These are phyloP conservation scores for Erpetoichthys calabaricus DNA, from an alignment of 2,797 vertebrate genomes.

Conservation along the genomic window DNA sequence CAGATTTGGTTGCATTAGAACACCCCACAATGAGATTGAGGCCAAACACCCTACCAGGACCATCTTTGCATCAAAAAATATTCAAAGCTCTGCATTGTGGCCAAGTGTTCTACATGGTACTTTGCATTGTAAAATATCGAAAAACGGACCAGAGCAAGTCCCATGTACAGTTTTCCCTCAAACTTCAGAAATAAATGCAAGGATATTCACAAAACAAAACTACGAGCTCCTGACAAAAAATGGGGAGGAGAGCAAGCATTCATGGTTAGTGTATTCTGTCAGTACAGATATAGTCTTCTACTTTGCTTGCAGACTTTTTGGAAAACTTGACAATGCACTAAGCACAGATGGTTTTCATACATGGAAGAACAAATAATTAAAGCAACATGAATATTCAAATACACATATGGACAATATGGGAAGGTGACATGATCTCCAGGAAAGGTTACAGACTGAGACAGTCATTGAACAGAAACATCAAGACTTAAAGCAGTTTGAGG, in stretches of 20 bases:
- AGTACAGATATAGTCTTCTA: conserved; percentile 12
- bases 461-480: conserved; percentile 12
- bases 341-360: conserved; percentile 7
- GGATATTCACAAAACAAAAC: background rate
- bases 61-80: no score
- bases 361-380: conserved; percentile 16
- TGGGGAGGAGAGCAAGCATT: conserved; percentile 10
- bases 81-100: no score
- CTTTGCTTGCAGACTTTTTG: conserved; percentile 14
- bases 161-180: no score
- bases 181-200: no score
- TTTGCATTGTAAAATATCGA: no score
- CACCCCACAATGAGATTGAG: no score
- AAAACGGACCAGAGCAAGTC: no score
- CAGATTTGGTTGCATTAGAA: no score
- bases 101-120: no score
- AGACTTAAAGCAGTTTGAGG: conserved; percentile 9
- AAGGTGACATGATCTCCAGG: conserved; percentile 13
- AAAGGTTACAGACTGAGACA: conserved; percentile 13
- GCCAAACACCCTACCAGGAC: no score
- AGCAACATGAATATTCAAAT: conserved; percentile 16
- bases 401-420: conserved; percentile 12
- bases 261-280: conserved; percentile 11
- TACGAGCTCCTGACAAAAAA: conserved; percentile 14
- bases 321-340: conserved; percentile 11